Conservation (phyloP, 2,888 invertebrate genomes). For the Metopia argyrocephala region DNA sequence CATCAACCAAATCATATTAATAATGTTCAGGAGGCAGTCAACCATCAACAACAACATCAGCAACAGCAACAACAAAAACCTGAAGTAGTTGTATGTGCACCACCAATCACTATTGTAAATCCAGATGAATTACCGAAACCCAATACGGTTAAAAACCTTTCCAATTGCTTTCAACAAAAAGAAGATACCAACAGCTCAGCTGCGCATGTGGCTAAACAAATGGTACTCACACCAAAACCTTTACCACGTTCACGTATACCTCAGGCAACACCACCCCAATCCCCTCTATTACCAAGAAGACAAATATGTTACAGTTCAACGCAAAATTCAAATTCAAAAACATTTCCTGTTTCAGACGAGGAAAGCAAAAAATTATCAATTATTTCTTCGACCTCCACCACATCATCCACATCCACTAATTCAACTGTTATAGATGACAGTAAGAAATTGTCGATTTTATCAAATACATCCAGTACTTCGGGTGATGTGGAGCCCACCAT, state of each 20-base stretch:
- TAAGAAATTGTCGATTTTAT: slow-evolving; percentile 61
- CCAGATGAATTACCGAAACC: slow-evolving; percentile 74
- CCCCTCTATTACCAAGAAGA: slow-evolving; percentile 66
- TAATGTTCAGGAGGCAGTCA: slow-evolving; percentile 2
- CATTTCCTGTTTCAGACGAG: slow-evolving; percentile 20
- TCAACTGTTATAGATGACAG: slow-evolving; percentile 37
- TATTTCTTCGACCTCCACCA: slow-evolving; percentile 29
- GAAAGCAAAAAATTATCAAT: slow-evolving; percentile 41
- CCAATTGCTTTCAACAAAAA: slow-evolving; percentile 70
- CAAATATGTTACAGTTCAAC: slow-evolving; percentile 13
- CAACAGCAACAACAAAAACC: slow-evolving; percentile 52
- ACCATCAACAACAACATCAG: slow-evolving; percentile 41
- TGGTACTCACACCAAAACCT: slow-evolving; percentile 67
- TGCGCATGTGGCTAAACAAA: slow-evolving; percentile 4
- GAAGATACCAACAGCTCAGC: background rate
- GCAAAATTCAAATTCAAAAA: background rate
- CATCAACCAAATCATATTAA: slow-evolving; percentile 4
- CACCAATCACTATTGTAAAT: slow-evolving; percentile 72
- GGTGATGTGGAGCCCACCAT: slow-evolving; percentile 6
- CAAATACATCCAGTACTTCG: slow-evolving; percentile 57
- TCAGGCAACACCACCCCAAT: slow-evolving; percentile 70
- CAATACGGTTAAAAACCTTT: slow-evolving; percentile 73
- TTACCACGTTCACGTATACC: slow-evolving; percentile 73
- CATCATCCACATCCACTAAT: slow-evolving; percentile 10
- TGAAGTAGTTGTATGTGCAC: slow-evolving; percentile 72